phyloP scores from a whole-genome alignment of 2,797 vertebrate genomes.

The Bradypodion ventrale region DNA sequence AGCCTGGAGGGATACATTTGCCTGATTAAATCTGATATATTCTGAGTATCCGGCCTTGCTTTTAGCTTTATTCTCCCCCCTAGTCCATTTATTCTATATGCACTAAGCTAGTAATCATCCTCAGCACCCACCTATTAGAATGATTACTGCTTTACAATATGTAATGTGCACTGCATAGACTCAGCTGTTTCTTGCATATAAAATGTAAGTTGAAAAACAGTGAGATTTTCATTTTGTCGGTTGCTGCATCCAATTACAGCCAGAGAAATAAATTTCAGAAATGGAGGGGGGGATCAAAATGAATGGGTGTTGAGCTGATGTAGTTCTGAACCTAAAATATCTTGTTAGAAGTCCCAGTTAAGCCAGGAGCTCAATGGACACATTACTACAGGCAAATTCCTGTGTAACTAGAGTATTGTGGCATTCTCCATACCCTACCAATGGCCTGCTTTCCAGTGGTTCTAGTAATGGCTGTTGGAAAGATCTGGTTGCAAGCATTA shows the following conservation, averaged over 20 bases:
- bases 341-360: background rate
- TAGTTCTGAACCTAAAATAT: background rate
- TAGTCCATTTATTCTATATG: conserved; percentile 51
- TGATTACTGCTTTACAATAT: conserved; percentile 68
- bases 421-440: background rate
- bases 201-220: conserved; percentile 54
- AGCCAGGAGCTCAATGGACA: background rate
- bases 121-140: conserved; percentile 57
- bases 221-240: conserved; percentile 47
- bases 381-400: background rate
- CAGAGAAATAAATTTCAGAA: conserved; percentile 5
- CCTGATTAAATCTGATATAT: conserved; percentile 65
- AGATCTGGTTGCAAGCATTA: background rate
- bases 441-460: background rate
- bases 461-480: background rate
- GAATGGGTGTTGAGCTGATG: background rate
- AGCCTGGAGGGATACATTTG: conserved; percentile 60
- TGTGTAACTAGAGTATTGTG: background rate
- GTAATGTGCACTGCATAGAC: conserved; percentile 36
- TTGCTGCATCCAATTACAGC: conserved; percentile 22
- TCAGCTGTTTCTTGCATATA: conserved; percentile 46
- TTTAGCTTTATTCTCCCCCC: conserved; percentile 15
- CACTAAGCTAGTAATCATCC: conserved; percentile 57
- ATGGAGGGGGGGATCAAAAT: background rate
- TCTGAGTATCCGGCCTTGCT: conserved; percentile 52